Conservation (phyloP, 2,797 vertebrate species). For the Hemibagrus guttatus region DNA sequence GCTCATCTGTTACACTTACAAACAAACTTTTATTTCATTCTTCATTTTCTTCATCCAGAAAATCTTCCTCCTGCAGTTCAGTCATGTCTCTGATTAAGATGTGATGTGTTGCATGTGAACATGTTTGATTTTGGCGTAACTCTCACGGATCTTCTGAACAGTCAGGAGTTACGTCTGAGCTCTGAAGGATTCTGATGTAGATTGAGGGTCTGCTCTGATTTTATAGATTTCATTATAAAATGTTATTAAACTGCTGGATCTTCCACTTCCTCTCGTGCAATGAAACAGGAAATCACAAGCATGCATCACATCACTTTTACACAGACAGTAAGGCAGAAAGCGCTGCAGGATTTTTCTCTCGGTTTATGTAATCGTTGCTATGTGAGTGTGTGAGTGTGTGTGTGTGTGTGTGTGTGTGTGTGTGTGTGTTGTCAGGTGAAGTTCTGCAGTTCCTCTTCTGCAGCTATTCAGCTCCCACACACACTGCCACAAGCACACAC, state of each 20-base stretch:
- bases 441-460: constrained; percentile 41
- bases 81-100: too few relatives aligned
- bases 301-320: neutral
- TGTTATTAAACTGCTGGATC: neutral
- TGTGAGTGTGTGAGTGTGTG: constrained; percentile 17
- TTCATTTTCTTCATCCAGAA: too few relatives aligned
- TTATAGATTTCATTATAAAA: neutral
- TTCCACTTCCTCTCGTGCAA: neutral
- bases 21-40: too few relatives aligned
- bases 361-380: constrained; percentile 58
- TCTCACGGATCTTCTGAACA: neutral
- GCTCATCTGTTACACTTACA: too few relatives aligned
- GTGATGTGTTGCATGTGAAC: too few relatives aligned
- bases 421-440: constrained; percentile 50
- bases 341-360: constrained; percentile 26
- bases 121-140: neutral
- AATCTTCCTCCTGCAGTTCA: too few relatives aligned
- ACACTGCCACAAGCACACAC: constrained; percentile 26
- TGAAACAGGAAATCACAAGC: neutral
- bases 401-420: neutral
- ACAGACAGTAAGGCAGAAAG: constrained; percentile 8
- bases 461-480: constrained; percentile 51
- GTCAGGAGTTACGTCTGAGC: neutral
- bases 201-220: neutral
- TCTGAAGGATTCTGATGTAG: neutral